Conservation (phyloP, 2,113 vertebrate species). For the Epinephelus moara region DNA sequence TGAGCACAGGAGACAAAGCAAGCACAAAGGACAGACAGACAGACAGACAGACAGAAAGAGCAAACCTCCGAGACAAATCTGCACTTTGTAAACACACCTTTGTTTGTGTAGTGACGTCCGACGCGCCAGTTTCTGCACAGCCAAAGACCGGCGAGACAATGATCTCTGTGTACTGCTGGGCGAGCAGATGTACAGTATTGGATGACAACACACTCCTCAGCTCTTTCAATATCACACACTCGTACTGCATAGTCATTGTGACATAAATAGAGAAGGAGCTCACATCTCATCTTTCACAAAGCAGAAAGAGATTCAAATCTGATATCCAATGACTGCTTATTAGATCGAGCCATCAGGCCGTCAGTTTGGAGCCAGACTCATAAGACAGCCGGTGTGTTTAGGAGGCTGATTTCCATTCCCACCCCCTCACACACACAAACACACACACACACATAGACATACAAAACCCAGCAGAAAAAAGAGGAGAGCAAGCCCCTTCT, state of each 20-base stretch:
- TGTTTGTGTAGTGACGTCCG: conserved; percentile 41
- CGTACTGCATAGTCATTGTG: conserved; percentile 66
- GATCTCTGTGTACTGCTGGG: conserved; percentile 55
- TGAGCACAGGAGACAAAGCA: conserved; percentile 10
- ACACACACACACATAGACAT: conserved; percentile 26
- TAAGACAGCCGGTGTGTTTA: conserved; percentile 54
- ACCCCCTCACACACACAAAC: conserved; percentile 32
- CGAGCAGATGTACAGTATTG: conserved; percentile 71
- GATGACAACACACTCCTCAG: conserved; percentile 59
- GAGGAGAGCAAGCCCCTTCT: conserved; percentile 36
- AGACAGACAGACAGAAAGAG: not conserved
- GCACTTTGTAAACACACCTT: conserved; percentile 55
- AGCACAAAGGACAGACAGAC: not conserved
- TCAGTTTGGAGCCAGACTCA: conserved; percentile 74
- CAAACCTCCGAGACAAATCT: not conserved
- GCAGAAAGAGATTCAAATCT: conserved; percentile 56
- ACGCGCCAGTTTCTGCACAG: conserved; percentile 5
- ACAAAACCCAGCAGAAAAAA: conserved; percentile 25
- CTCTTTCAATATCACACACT: conserved; percentile 61
- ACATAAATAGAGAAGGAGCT: conserved; percentile 65
- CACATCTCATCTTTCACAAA: conserved; percentile 71
- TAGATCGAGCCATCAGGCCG: conserved; percentile 67
- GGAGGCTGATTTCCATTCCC: conserved; percentile 48
- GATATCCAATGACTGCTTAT: conserved; percentile 74
- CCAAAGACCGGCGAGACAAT: conserved; percentile 54